A percentile compares a stretch with the other conserved stretches of the same genome.
These are phyloP conservation scores for human (Homo sapiens) DNA, from an alignment of 2,113 vertebrate genomes.

Conservation along the genomic window DNA sequence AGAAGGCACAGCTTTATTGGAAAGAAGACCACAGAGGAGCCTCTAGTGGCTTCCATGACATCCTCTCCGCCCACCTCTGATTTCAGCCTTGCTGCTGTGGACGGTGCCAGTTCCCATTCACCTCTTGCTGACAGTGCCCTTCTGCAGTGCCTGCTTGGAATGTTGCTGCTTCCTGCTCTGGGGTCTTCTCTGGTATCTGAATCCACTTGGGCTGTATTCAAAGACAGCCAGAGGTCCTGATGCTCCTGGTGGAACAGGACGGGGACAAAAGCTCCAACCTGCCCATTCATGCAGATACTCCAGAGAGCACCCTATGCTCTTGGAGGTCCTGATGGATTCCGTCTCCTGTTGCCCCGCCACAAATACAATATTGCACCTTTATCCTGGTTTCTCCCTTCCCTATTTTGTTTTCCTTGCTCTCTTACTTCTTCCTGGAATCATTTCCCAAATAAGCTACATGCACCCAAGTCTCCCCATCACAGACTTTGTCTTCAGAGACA, in stretches of 20 bases:
- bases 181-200: background rate
- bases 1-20: background rate
- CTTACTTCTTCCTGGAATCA: background rate
- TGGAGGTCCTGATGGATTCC: background rate
- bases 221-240: background rate
- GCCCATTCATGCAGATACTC: background rate
- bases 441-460: background rate
- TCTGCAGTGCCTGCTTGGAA: rapidly evolving
- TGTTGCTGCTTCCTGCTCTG: background rate
- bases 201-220: rapidly evolving
- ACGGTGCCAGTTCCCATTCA: background rate
- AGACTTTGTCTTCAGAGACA: background rate
- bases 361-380: background rate
- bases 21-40: background rate
- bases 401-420: background rate
- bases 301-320: background rate
- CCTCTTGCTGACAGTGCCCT: background rate
- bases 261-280: no score
- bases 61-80: background rate
- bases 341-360: background rate
- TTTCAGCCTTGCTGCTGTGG: background rate
- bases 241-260: no score
- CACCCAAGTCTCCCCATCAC: background rate
- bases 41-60: background rate
- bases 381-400: background rate